Evolutionary conservation across 1,140 invertebrate species (phyloP), one percentile per base, ranked within the genome.

Genomic region (Plutomurus gul): DNA sequence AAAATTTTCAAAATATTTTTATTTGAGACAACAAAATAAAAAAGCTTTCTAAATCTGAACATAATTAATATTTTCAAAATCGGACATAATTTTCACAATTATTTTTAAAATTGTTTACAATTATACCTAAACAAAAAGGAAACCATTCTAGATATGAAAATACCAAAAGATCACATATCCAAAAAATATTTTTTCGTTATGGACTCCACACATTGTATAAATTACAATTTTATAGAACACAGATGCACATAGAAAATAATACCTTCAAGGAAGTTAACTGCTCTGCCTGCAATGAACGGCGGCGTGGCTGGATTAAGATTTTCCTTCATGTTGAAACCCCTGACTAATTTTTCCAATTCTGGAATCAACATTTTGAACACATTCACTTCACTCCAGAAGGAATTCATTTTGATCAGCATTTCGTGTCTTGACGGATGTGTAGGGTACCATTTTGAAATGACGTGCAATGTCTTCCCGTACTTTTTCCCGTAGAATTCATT

Each of bases 361-460:
- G 76, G 60, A 27, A 81, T 22, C 39, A 37, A 78, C 22, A 16
- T 16, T 16, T 70, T 11, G 37, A 78, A 81, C 3, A 81, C 70
- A 0, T 13, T 7, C 10, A 40, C 70, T 25, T 81, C 80, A 25
- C 76, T 81, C 10, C 18, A 18, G 39, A 81, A 81, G 11, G 78
- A 25, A 27, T 81, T 81, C 5, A 72, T 81, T 4, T 47, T 20
- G 13, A 70, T 46, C 3, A 81, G 60, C 10, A 78, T n/a, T n/a
- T 81, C 49, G 20, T 81, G 80, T 7, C 80, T 11, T 13, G 47
- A 30, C 22, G 51, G 43, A 39, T 51, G 39, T 4, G 13, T 40
- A 27, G 80, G 80, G 49, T 47, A 78, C 18, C 49, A 49, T 51
- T 81, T 81, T 4, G 27, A 27, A 20, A 81, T 43, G 6, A 81